These are phyloP conservation scores for Pogoniulus pusillus DNA, from an alignment of 2,797 vertebrate species.

Conservation along the genomic window DNA sequence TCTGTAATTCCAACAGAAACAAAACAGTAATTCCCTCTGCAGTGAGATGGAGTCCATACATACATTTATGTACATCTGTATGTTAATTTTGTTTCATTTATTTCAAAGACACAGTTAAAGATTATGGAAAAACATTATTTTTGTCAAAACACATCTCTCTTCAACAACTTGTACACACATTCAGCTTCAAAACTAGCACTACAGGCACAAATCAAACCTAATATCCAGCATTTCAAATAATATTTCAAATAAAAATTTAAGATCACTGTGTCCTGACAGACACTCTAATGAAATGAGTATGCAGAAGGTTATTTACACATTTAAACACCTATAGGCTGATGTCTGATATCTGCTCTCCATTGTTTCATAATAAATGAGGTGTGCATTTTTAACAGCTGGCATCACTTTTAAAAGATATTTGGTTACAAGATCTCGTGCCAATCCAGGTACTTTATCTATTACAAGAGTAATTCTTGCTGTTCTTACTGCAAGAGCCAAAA, in stretches of 20 bases:
- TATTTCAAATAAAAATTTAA: no score
- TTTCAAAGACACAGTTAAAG: background rate
- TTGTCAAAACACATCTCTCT: background rate
- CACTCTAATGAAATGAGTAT: background rate
- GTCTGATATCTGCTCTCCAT: background rate
- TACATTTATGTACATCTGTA: background rate
- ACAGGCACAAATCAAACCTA: background rate
- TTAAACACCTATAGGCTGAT: background rate
- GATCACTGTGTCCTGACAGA: background rate
- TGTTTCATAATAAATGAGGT: background rate
- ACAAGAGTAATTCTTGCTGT: background rate
- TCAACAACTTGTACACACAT: background rate
- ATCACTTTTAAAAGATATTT: background rate
- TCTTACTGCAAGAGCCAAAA: background rate
- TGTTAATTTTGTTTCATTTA: background rate
- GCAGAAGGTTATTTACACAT: background rate
- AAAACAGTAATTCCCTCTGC: constrained; percentile 52
- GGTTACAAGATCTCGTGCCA: background rate
- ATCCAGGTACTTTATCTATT: background rate
- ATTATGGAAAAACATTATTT: background rate
- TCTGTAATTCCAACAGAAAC: constrained; percentile 81
- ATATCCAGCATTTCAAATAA: background rate
- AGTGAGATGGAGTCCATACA: background rate
- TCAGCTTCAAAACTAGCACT: background rate
- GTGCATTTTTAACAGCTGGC: background rate